A percentile compares a stretch with the other conserved stretches of the same genome.
Evolutionary conservation across 2,888 invertebrate species (phyloP).

Genomic region (Brassicogethes aeneus): DNA sequence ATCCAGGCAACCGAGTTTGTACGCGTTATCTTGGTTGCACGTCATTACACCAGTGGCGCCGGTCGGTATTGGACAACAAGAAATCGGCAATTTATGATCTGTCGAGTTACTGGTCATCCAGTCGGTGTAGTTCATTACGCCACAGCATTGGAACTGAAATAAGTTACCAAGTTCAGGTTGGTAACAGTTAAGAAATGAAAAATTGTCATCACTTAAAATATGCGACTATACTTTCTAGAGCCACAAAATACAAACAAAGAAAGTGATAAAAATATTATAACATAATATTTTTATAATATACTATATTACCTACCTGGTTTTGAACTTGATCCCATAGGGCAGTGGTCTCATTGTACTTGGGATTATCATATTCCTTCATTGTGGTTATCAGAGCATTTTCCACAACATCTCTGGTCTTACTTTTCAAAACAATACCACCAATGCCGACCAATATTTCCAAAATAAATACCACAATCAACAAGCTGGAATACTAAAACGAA

Average conservation of each 20-base stretch:
- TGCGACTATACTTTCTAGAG: no score
- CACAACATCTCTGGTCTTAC: constrained; percentile 56
- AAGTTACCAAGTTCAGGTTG: no score
- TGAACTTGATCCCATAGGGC: constrained; percentile 75
- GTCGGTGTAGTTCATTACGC: constrained; percentile 53
- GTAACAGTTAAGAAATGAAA: no score
- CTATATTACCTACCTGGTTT: constrained; percentile 58
- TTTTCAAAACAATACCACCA: constrained; percentile 65
- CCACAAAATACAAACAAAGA: no score
- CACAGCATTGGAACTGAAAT: constrained; percentile 64
- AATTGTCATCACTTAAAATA: no score
- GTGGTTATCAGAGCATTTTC: constrained; percentile 57
- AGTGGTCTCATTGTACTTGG: constrained; percentile 43
- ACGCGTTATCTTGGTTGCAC: constrained; percentile 36
- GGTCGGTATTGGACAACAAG: constrained; percentile 52
- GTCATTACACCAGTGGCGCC: constrained; percentile 41
- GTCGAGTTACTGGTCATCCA: constrained; percentile 45
- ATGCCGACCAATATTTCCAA: constrained; percentile 76
- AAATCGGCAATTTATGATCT: constrained; percentile 47
- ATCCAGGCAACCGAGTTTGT: constrained; percentile 54
- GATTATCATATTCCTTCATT: constrained; percentile 49
- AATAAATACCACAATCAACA: constrained; percentile 70
- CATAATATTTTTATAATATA: neutral
- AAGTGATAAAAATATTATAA: no score
- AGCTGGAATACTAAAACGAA: constrained; percentile 56